Evolutionary conservation across 2,113 vertebrate genomes (phyloP).

Genomic region (Gavialis gangeticus): DNA sequence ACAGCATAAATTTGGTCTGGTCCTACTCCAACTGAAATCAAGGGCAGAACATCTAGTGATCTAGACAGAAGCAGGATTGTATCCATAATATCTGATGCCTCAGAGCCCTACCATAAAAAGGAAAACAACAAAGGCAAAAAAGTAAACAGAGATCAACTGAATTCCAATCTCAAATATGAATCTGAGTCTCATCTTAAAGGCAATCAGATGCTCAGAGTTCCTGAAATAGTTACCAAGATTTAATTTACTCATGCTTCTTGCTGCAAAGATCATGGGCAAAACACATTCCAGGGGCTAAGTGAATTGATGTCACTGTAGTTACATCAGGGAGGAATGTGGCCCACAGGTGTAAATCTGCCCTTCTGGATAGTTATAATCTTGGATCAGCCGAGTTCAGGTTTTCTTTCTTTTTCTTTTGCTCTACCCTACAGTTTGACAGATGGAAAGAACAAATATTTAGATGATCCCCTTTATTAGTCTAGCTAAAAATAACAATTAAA

Average conservation of each 20-base stretch:
- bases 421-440: not conserved
- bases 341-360: not conserved
- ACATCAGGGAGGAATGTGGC: not conserved
- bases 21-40: not conserved
- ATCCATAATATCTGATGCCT: not conserved
- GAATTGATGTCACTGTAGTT: not conserved
- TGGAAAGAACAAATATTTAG: not conserved
- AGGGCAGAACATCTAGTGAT: not conserved
- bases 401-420: slow-evolving; percentile 20
- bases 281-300: not conserved
- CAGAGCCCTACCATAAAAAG: not conserved
- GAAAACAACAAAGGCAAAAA: not conserved
- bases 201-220: not conserved
- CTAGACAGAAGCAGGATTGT: not conserved
- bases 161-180: not conserved
- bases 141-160: not conserved
- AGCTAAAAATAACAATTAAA: slow-evolving; percentile 14
- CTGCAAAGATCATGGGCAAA: not conserved
- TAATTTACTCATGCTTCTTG: not conserved
- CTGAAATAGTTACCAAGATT: not conserved
- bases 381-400: not conserved
- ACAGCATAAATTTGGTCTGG: not conserved
- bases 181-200: not conserved
- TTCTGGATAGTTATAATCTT: not conserved
- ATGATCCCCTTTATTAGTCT: not conserved